phyloP scores from a whole-genome alignment of 37 sponge, comb jelly and placozoan species.

The Beroe forskalii region DNA sequence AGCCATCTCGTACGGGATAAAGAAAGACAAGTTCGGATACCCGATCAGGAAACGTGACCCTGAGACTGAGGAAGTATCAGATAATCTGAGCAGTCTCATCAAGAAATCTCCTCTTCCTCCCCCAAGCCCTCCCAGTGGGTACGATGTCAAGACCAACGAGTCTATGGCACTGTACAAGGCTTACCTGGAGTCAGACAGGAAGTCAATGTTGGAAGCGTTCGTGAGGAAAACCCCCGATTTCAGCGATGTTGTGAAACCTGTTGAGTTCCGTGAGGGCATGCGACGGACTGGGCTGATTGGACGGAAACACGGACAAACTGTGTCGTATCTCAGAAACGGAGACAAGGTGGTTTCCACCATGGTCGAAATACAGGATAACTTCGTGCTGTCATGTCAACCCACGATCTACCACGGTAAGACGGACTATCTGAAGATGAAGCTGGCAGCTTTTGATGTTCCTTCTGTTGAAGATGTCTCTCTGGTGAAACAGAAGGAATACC shows the following conservation, averaged over 20 bases:
- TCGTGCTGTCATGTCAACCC: constrained; percentile 1
- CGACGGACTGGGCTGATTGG: constrained; percentile 21
- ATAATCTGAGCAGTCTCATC: not conserved
- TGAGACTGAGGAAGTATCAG: not conserved
- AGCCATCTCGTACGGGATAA: not conserved
- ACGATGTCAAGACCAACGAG: not conserved
- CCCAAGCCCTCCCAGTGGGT: not conserved
- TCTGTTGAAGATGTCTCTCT: constrained; percentile 11
- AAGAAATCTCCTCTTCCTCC: constrained; percentile 8
- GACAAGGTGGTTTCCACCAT: not conserved
- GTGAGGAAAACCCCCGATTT: not conserved
- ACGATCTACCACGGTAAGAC: not conserved
- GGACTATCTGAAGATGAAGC: not conserved
- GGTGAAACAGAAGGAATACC: constrained; percentile 31
- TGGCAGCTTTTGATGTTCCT: constrained; percentile 25
- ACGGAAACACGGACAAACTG: constrained; percentile 4
- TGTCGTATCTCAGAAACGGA: constrained; percentile 10
- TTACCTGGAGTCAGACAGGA: not conserved
- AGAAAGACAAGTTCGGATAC: constrained; percentile 57
- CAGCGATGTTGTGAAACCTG: not conserved
- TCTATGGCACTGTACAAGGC: not conserved
- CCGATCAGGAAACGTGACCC: constrained; percentile 22
- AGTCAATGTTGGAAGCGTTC: not conserved
- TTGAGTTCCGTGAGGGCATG: constrained; percentile 43
- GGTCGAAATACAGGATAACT: constrained; percentile 30